Conservation (phyloP, 2,888 invertebrate genomes). For the Autographa gamma region DNA sequence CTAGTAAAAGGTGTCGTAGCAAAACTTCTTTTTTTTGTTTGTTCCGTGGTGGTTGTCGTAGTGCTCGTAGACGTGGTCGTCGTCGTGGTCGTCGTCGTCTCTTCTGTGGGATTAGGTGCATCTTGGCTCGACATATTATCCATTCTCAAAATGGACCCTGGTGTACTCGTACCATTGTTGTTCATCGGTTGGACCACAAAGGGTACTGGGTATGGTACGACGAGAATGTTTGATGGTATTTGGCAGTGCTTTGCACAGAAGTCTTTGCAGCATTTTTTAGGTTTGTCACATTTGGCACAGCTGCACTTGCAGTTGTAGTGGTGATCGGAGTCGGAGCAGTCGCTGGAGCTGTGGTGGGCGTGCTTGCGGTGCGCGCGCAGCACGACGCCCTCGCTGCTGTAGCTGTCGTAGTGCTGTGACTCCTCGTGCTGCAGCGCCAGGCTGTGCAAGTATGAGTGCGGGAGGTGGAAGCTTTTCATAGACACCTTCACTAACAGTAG, state of each 20-base stretch:
- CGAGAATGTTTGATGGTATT: conserved; percentile 35
- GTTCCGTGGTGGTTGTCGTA: conserved; percentile 3
- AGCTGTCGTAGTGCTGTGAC: conserved; percentile 27
- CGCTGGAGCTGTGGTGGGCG: conserved; percentile 6
- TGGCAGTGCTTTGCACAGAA: conserved; percentile 26
- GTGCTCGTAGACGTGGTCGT: neutral
- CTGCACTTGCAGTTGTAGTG: conserved; percentile 36
- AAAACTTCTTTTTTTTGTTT: too few relatives aligned
- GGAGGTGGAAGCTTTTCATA: conserved; percentile 21
- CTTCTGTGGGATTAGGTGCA: neutral
- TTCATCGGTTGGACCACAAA: conserved; percentile 22
- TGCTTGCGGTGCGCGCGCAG: conserved; percentile 19
- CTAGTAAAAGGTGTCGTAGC: neutral
- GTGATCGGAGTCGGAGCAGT: conserved; percentile 27
- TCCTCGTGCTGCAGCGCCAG: conserved; percentile 11
- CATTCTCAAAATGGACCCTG: too few relatives aligned
- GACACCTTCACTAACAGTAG: conserved; percentile 19
- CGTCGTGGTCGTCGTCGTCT: neutral
- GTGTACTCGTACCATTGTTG: neutral
- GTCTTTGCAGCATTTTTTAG: conserved; percentile 26
- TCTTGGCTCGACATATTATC: too few relatives aligned
- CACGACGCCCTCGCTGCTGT: conserved; percentile 28
- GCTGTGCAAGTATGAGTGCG: conserved; percentile 20
- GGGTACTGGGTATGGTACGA: conserved; percentile 45
- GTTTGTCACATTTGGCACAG: conserved; percentile 29